Evolutionary conservation across 2,113 vertebrate genomes (phyloP), one percentile per base, ranked within the genome.

Genomic region (Psilopogon haemacephalus): DNA sequence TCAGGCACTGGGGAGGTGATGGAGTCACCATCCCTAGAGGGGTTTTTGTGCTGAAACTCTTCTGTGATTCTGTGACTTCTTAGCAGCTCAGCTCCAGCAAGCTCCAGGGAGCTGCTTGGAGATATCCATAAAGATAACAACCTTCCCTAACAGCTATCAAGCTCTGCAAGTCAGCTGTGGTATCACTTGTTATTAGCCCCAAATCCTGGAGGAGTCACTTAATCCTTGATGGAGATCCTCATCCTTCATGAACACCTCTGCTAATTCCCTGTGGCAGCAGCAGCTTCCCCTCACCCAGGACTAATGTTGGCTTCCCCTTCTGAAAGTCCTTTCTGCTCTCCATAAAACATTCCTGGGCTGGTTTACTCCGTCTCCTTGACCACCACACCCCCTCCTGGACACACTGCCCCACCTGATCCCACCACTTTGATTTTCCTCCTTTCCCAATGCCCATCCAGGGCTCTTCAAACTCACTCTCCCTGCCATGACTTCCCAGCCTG

Each of bases 361-460:
- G 14, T 27, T 21, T 27, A 10, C 48, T 63, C 5, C 48, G 15
- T 15, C 86, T 38, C 16, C n/a, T 44, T 52, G 26, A 63, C 5
- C 8, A 35, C 18, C 56, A 63, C 55, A 3, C 4, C 4, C 14
- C 11, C 27, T 70, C 35, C 30, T 37, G 63, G 19, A 15, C 42
- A 16, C 28, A 3, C 0, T 19, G 3, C 35, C 16, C 17, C 3
- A 2, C 44, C 18, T 8, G 37, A 8, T 7, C 68, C 27, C 42
- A 60, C 5, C 55, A 24, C 7, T 15, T 6, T 5, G 4, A 1
- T 44, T 76, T 62, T 60, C 21, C 55, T 84, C n/a, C 33, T 70
- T 27, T 7, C 35, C 71, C 58, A 60, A 8, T 5, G 1, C 3
- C 26, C 16, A 11, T 2, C 46, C 32, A 2, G 0, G 7, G 16